Conservation (phyloP, 2,797 vertebrate genomes). For the Gymnothorax javanicus region DNA sequence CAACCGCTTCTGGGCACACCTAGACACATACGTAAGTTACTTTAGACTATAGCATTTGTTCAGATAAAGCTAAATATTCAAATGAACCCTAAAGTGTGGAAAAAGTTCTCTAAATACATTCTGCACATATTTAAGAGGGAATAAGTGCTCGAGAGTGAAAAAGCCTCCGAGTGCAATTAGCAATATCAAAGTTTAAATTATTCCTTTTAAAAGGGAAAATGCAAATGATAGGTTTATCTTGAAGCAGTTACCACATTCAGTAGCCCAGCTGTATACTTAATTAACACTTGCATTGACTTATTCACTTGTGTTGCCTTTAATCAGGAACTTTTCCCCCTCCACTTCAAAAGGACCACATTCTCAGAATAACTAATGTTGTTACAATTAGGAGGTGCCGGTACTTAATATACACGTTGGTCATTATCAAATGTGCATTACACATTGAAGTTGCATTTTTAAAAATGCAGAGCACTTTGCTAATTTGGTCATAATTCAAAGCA, state of each 20-base stretch:
- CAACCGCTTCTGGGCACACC: slow-evolving; percentile 10
- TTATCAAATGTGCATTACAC: slow-evolving; percentile 52
- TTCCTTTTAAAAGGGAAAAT: slow-evolving; percentile 65
- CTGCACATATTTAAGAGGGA: slow-evolving; percentile 50
- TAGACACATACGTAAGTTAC: slow-evolving; percentile 20
- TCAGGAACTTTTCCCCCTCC: slow-evolving; percentile 18
- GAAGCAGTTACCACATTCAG: slow-evolving; percentile 52
- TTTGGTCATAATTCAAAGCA: slow-evolving; percentile 43
- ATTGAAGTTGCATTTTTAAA: slow-evolving; percentile 54
- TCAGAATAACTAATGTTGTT: slow-evolving; percentile 57
- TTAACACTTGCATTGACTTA: slow-evolving; percentile 39
- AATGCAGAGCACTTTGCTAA: slow-evolving; percentile 36
- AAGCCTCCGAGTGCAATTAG: slow-evolving; percentile 67
- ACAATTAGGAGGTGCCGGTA: slow-evolving; percentile 46
- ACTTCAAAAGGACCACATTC: slow-evolving; percentile 54
- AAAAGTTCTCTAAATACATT: slow-evolving; percentile 44
- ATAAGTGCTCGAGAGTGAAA: slow-evolving; percentile 48
- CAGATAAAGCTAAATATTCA: slow-evolving; percentile 35
- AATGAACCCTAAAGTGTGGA: slow-evolving; percentile 46
- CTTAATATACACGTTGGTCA: slow-evolving; percentile 56
- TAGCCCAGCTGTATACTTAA: slow-evolving; percentile 53
- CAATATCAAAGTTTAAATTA: slow-evolving; percentile 70
- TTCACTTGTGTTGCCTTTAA: slow-evolving; percentile 30
- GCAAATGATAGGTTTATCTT: slow-evolving; percentile 67
- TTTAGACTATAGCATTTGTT: slow-evolving; percentile 34